These are phyloP conservation scores for Crematogaster levior DNA, from an alignment of 2,888 invertebrate genomes.

Conservation along the genomic window DNA sequence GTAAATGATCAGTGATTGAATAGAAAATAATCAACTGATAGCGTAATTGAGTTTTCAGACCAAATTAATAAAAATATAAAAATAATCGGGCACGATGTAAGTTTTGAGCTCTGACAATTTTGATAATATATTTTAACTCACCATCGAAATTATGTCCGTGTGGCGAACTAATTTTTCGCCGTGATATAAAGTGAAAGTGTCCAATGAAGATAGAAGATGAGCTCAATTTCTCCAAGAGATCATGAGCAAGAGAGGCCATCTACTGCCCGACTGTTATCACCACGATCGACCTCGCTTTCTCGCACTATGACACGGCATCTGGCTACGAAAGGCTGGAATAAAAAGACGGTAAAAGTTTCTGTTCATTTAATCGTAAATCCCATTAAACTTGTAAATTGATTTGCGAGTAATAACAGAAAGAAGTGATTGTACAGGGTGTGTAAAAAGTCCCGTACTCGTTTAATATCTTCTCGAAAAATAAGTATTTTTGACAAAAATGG, in stretches of 20 bases:
- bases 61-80: too few species aligned
- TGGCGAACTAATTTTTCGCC: conserved; percentile 57
- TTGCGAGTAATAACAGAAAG: background rate
- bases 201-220: conserved; percentile 61
- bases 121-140: background rate
- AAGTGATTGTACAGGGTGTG: background rate
- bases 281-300: conserved; percentile 64
- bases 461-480: too few species aligned
- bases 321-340: background rate
- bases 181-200: conserved; percentile 72
- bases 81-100: too few species aligned
- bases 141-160: conserved; percentile 24
- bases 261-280: conserved; percentile 65
- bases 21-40: too few species aligned
- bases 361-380: background rate
- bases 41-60: too few species aligned
- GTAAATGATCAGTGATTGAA: too few species aligned
- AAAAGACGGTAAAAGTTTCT: background rate
- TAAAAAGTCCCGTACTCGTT: too few species aligned
- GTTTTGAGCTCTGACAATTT: background rate
- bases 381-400: background rate
- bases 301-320: background rate
- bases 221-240: conserved; percentile 70
- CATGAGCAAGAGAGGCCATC: conserved; percentile 66
- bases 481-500: too few species aligned